Evolutionary conservation across 2,888 invertebrate genomes (phyloP).

Genomic region (Paralinhomoeus sp.): DNA sequence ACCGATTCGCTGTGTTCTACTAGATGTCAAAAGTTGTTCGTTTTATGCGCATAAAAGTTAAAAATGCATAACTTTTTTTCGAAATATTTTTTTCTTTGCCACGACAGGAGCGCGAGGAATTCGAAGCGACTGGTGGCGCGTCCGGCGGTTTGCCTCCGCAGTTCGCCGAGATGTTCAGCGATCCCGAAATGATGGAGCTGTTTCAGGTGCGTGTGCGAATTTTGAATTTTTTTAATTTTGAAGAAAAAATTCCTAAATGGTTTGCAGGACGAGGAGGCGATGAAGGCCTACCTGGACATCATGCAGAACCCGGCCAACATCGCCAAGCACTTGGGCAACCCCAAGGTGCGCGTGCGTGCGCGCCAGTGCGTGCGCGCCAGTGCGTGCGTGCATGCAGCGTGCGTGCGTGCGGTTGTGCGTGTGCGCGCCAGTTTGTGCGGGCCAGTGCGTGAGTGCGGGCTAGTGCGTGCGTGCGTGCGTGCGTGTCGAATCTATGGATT

Average conservation of each 20-base stretch:
- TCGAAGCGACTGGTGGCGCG: neutral
- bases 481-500: neutral
- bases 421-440: too few relatives aligned
- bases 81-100: too few relatives aligned
- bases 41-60: too few relatives aligned
- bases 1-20: too few relatives aligned
- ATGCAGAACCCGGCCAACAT: conserved; percentile 59
- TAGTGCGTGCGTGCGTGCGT: too few relatives aligned
- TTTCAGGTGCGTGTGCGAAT: conserved; percentile 2
- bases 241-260: conserved; percentile 4
- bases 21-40: too few relatives aligned
- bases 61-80: too few relatives aligned
- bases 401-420: neutral
- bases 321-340: conserved; percentile 45
- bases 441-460: too few relatives aligned
- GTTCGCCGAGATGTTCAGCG: conserved; percentile 12
- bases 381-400: neutral
- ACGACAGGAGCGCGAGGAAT: neutral
- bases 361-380: too few relatives aligned
- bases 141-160: conserved; percentile 20
- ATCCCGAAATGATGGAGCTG: conserved; percentile 13
- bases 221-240: too few relatives aligned
- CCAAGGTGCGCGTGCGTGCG: conserved; percentile 8
- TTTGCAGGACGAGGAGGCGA: conserved; percentile 48
- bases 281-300: conserved; percentile 54